phyloP scores from a whole-genome alignment of 2,888 invertebrate species.

The Caenorhabditis sp. region DNA sequence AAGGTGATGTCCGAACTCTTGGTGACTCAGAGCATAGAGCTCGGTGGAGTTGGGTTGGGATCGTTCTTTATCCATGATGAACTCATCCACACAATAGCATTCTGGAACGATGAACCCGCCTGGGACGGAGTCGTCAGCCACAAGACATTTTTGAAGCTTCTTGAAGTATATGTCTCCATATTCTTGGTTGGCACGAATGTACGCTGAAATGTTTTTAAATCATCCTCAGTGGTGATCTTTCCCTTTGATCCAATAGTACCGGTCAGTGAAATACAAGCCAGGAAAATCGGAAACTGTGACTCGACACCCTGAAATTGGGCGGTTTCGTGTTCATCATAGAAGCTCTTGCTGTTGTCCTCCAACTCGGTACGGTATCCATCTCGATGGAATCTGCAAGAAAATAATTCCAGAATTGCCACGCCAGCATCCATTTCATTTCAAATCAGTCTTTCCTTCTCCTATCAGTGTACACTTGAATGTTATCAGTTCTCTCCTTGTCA shows the following conservation, averaged over 20 bases:
- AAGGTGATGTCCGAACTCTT: conserved; percentile 87
- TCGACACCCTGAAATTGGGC: conserved; percentile 95
- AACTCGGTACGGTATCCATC: conserved; percentile 94
- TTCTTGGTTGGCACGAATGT: conserved; percentile 67
- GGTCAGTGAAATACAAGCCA: conserved; percentile 96
- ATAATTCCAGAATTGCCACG: neutral
- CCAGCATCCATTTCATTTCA: conserved; percentile 22
- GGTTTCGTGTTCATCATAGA: conserved; percentile 93
- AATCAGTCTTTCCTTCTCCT: conserved; percentile 15
- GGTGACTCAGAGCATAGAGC: conserved; percentile 78
- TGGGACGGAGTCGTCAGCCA: conserved; percentile 88
- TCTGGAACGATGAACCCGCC: conserved; percentile 89
- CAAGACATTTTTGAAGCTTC: conserved; percentile 90
- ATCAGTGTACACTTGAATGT: conserved; percentile 38
- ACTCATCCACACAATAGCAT: conserved; percentile 88
- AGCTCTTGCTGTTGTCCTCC: conserved; percentile 90
- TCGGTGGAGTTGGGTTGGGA: conserved; percentile 76
- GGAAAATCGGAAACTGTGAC: conserved; percentile 98
- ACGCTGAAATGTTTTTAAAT: conserved; percentile 58
- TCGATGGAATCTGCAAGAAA: conserved; percentile 87
- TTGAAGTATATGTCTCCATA: conserved; percentile 87
- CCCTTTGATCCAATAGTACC: conserved; percentile 85
- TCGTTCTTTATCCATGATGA: conserved; percentile 80
- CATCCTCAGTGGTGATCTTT: neutral
- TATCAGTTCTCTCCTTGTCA: conserved; percentile 52